These are phyloP conservation scores for Sinocyclocheilus anshuiensis DNA, from an alignment of 2,113 vertebrate species.

Conservation along the genomic window DNA sequence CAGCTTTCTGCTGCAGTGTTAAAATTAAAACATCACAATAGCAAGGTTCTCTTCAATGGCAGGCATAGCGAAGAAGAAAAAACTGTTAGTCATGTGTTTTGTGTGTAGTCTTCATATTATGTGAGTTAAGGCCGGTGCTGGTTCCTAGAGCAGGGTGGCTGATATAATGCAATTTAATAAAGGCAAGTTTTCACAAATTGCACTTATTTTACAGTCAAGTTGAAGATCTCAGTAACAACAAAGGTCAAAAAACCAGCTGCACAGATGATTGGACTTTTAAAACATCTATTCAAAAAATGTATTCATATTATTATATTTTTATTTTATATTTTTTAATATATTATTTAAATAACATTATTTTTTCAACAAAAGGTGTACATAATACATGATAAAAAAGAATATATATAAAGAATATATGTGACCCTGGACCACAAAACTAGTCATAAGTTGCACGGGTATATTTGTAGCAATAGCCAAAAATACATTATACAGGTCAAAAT, in stretches of 20 bases:
- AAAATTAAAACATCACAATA: background rate
- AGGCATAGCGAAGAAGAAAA: background rate
- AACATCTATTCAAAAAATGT: too few species aligned
- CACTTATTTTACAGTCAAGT: background rate
- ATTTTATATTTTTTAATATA: too few species aligned
- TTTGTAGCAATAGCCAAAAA: too few species aligned
- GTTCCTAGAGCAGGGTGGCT: background rate
- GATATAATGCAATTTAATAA: background rate
- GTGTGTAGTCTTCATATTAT: background rate
- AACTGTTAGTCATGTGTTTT: background rate
- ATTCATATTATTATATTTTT: too few species aligned
- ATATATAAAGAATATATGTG: too few species aligned
- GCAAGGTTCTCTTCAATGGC: background rate
- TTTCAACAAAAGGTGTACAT: too few species aligned
- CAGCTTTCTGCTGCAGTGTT: constrained; percentile 8
- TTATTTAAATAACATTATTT: too few species aligned
- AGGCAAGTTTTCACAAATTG: background rate
- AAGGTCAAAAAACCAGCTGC: background rate
- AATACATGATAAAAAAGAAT: too few species aligned
- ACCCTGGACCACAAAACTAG: too few species aligned
- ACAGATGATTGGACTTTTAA: background rate
- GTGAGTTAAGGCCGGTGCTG: background rate
- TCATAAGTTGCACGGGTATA: too few species aligned
- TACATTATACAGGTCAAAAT: too few species aligned
- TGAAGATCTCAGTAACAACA: background rate